Base-by-base conservation (phyloP, 64 coral and sea anemone genomes). In the Pocillopora damicornis region DNA sequence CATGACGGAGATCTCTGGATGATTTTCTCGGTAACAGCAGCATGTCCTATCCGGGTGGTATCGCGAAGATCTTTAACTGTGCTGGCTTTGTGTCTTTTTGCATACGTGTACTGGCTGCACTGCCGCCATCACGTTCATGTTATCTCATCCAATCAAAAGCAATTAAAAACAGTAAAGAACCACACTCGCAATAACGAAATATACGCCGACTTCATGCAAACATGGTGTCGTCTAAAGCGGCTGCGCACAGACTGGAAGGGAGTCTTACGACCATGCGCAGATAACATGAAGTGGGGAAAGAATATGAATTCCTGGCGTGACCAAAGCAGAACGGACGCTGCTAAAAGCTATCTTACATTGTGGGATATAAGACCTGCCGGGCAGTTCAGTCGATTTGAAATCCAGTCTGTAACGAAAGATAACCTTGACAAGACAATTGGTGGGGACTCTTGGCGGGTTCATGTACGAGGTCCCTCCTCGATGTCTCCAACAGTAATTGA, bases 381-480 rank as follows among this genome's bases (percentile, higher is more conserved):
- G 26, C 90, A 99, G 67, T 99, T 95, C 62, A 99, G 97, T 90
- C 88, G 93, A n/a, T 75, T 99, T 68, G 85, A 75, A 23, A 75
- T 99, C 25, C 93, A 92, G 67, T 60, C 87, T n/a, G 93, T 95
- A 74, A 88, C 92, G 37, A 37, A 37, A n/a, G 79, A 90, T 59
- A 92, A 86, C 9, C 23, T 73, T 61, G 83, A 89, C 17, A 99
- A 99, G 77, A 80, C 0, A 7, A 83, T 90, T 37, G 97, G 97
- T 11, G 97, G 97, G 36, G 97, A 99, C 75, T 93, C 93, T 10
- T 99, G 97, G 97, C 86, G 97, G 85, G 93, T 99, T 60, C 87
- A 77, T 76, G 80, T 99, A 63, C 80, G 72, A 62, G 93, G 97
- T 63, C 84, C 97, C 1, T 78, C 93, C 51, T 94, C 97, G 9